Evolutionary conservation across 2,113 vertebrate genomes (phyloP), one percentile per base, ranked within the genome.

Genomic region (Hydrolagus affinis): DNA sequence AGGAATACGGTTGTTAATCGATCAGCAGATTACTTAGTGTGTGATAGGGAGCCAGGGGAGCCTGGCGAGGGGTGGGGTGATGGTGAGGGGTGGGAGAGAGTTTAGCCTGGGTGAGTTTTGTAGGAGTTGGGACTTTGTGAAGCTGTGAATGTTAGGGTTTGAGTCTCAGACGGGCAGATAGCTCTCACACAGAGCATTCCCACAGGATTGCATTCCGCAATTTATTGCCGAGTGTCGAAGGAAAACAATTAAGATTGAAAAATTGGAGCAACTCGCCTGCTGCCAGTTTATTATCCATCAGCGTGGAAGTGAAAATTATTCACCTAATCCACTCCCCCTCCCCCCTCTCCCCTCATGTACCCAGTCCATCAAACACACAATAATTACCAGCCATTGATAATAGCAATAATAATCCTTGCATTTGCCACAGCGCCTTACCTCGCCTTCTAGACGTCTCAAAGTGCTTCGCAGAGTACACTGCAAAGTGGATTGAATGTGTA

Each of bases 381-480:
- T 19, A 28, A 62, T 59, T 83, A 83, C 64, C 66, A 66, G 66
- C 28, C 30, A 66, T 64, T 83, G 66, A 83, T 32, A 28, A 66
- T 60, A 28, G 28, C 66, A 83, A 83, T 83, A 44, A 44, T 83
- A 66, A 83, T 64, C n/a, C n/a, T n/a, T 68, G 66, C 64, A 83
- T 30, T 21, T 83, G 60, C 66, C 30, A 60, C 78, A 64, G 66
- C 66, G 60, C 66, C 60, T 83, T 25, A 83, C 66, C 62, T 28
- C 78, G 3, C 30, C 78, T 30, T 59, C 28, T 15, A 66, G 78
- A 66, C 60, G 66, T 66, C 66, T 83, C 77, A 32, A 62, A 83
- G 66, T 62, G 21, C 32, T 60, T 15, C 25, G 66, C 28, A 12
- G 15, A 83, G 14, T 30, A 83, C 11, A 28, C 62, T 83, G 17